phyloP scores from a whole-genome alignment of 2,888 invertebrate species.

The Cephus nigrinus region DNA sequence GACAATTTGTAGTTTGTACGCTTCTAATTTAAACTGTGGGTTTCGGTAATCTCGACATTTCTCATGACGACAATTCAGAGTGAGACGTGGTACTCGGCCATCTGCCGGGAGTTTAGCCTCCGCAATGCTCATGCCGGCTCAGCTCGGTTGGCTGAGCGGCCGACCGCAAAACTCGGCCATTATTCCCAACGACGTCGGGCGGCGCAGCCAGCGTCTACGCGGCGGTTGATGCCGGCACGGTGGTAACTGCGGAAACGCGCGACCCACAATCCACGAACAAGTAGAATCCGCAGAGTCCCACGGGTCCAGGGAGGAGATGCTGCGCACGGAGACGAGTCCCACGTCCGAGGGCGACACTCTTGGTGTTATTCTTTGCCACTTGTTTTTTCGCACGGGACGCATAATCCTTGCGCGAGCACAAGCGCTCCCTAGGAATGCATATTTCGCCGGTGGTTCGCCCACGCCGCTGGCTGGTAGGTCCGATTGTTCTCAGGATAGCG shows the following conservation, averaged over 20 bases:
- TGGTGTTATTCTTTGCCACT: not conserved
- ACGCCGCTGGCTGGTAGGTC: conserved; percentile 58
- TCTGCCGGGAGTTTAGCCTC: not conserved
- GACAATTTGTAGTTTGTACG: conserved; percentile 56
- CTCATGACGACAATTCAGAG: conserved; percentile 54
- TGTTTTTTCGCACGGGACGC: conserved; percentile 13
- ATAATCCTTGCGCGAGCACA: conserved; percentile 33
- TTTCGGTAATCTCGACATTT: conserved; percentile 59
- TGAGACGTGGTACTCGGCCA: conserved; percentile 16
- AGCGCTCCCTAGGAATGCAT: conserved; percentile 53
- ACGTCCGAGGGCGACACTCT: not conserved
- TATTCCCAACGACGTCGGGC: conserved; percentile 44
- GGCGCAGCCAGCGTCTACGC: not conserved
- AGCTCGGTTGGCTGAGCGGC: not conserved
- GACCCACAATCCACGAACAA: not conserved
- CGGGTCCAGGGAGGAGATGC: not conserved
- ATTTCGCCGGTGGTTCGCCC: conserved; percentile 55
- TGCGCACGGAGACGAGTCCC: not conserved
- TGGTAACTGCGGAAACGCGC: not conserved
- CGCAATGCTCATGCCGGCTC: not conserved
- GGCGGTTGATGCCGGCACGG: not conserved
- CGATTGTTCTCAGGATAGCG: conserved; percentile 62
- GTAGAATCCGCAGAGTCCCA: not conserved
- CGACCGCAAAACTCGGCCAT: conserved; percentile 57
- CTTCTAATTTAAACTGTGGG: conserved; percentile 61